Percentiles rank a stretch among this genome's conserved stretches.
Conservation (phyloP, 2,797 vertebrate species). For the Chelonia mydas region DNA sequence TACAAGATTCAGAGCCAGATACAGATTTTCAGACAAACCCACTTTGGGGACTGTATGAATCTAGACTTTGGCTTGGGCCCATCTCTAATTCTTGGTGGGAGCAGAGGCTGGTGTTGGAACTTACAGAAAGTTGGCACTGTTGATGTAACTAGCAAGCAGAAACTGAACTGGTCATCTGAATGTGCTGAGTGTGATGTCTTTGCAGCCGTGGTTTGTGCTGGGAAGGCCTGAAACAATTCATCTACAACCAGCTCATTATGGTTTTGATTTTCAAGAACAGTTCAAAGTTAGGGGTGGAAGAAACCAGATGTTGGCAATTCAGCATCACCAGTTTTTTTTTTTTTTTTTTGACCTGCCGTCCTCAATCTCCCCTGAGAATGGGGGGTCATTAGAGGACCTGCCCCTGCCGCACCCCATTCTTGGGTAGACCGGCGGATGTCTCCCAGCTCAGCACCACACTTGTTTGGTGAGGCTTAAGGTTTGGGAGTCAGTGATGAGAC, state of each 20-base stretch:
- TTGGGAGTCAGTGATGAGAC: neutral
- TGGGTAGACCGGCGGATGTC: neutral
- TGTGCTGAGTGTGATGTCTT: fast-evolving
- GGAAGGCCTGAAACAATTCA: neutral
- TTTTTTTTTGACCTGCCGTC: fast-evolving
- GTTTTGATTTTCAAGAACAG: neutral
- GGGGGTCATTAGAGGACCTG: neutral
- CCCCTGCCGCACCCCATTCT: neutral
- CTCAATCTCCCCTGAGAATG: neutral
- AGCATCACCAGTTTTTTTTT: neutral
- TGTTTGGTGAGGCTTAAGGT: neutral
- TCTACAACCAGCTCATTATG: neutral
- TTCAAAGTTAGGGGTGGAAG: neutral
- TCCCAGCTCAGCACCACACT: neutral
- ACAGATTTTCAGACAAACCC: neutral
- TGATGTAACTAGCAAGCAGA: neutral
- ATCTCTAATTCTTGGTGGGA: fast-evolving
- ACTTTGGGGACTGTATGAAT: neutral
- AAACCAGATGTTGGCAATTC: neutral
- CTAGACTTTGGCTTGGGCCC: neutral
- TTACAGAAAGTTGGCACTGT: fast-evolving
- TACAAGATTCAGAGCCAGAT: neutral
- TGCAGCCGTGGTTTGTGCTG: fast-evolving
- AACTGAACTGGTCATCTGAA: neutral
- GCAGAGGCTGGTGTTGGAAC: neutral